Percentiles rank a stretch among this genome's conserved stretches.
Evolutionary conservation across 2,888 invertebrate genomes (phyloP).

Genomic region (Caenorhabditis doughertyi): DNA sequence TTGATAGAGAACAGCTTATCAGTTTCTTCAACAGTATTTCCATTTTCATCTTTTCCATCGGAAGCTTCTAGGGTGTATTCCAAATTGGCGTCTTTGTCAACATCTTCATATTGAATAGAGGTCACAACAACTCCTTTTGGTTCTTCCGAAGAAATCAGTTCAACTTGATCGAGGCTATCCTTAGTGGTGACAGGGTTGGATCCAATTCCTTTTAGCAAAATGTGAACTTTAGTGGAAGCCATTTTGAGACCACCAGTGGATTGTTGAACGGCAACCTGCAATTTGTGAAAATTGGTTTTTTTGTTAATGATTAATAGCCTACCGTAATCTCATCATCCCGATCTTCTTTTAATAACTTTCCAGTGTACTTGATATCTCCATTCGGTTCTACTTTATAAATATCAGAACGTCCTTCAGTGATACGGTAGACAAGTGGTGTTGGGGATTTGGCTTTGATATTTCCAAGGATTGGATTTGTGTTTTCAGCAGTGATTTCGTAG

Average conservation of each 20-base stretch:
- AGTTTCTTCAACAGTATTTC: conserved; percentile 6
- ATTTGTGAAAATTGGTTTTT: too few relatives aligned
- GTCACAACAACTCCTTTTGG: conserved; percentile 52
- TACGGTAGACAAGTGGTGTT: conserved; percentile 42
- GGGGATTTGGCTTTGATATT: conserved; percentile 39
- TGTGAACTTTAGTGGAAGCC: conserved; percentile 31
- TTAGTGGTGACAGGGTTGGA: conserved; percentile 26
- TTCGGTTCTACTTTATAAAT: conserved; percentile 45
- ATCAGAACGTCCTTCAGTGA: conserved; percentile 57
- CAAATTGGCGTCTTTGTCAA: conserved; percentile 42
- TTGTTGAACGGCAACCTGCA: conserved; percentile 56
- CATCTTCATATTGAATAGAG: conserved; percentile 53
- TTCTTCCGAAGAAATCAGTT: conserved; percentile 45
- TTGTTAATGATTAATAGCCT: too few relatives aligned
- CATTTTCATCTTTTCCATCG: conserved; percentile 28
- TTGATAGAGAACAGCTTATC: conserved; percentile 33
- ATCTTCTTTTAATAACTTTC: conserved; percentile 41
- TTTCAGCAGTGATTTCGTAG: conserved; percentile 36
- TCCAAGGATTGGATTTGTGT: conserved; percentile 19
- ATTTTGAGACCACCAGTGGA: conserved; percentile 47
- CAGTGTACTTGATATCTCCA: conserved; percentile 52
- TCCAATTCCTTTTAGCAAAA: conserved; percentile 55
- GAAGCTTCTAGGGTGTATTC: conserved; percentile 7
- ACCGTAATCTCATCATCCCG: conserved; percentile 49
- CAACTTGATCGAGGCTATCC: conserved; percentile 1